phyloP scores from a whole-genome alignment of 1,140 invertebrate species.

The Drosophila sproati region DNA sequence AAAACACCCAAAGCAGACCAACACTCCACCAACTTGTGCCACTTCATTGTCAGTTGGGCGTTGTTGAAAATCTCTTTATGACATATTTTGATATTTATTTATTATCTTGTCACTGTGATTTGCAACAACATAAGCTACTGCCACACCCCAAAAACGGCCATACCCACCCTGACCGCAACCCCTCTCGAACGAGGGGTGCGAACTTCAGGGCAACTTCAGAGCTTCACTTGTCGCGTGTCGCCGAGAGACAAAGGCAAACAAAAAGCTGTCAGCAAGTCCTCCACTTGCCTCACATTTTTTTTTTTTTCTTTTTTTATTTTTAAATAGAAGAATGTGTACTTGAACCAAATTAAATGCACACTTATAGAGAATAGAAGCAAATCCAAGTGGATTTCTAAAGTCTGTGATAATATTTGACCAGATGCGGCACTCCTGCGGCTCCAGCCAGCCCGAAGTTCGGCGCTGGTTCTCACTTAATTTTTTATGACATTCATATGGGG shows the following conservation, averaged over 20 bases:
- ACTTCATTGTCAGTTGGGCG: constrained; percentile 35
- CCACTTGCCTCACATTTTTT: constrained; percentile 26
- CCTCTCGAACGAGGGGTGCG: constrained; percentile 26
- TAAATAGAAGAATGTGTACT: constrained; percentile 48
- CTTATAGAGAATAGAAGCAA: constrained; percentile 34
- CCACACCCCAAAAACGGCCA: constrained; percentile 29
- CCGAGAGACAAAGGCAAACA: constrained; percentile 58
- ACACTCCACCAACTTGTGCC: constrained; percentile 11
- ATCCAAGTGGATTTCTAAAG: constrained; percentile 71
- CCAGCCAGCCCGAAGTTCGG: constrained; percentile 19
- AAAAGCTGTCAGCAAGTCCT: constrained; percentile 77
- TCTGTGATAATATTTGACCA: constrained; percentile 79
- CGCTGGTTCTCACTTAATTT: constrained; percentile 60
- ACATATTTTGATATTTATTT: constrained; percentile 84
- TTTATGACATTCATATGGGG: constrained; percentile 81
- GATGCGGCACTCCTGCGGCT: constrained; percentile 58
- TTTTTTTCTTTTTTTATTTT: constrained; percentile 55
- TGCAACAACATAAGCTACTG: constrained; percentile 63
- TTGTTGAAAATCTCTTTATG: constrained; percentile 74
- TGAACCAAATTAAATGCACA: constrained; percentile 79
- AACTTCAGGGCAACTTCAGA: constrained; percentile 27
- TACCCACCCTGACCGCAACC: constrained; percentile 34
- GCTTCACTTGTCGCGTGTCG: constrained; percentile 72
- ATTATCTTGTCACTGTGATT: constrained; percentile 82
- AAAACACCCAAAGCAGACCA: neutral